A percentile compares a stretch with the other conserved stretches of the same genome.
Conservation (phyloP, 2,888 invertebrate species). For the Phytoseiulus persimilis region DNA sequence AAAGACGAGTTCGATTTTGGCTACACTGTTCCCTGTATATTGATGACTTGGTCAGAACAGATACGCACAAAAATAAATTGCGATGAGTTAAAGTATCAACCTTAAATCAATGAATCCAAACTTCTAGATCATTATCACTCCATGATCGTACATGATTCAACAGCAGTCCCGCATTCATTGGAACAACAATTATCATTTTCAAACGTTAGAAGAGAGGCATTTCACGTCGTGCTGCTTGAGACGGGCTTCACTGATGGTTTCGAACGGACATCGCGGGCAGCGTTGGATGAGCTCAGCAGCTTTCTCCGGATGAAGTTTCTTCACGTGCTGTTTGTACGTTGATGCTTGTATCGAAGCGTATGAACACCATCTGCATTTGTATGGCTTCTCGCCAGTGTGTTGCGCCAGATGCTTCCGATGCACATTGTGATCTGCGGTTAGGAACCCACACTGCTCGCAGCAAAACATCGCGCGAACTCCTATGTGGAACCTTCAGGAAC, state of each 20-base stretch:
- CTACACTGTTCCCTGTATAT: no score
- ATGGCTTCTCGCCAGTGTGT: slow-evolving; percentile 18
- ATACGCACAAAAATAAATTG: no score
- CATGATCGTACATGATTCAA: no score
- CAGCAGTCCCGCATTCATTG: no score
- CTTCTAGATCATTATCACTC: no score
- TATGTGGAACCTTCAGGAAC: neutral
- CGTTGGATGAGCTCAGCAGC: slow-evolving; percentile 10
- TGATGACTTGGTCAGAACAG: no score
- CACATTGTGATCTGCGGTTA: slow-evolving; percentile 14
- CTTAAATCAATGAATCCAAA: no score
- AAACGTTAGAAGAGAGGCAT: neutral
- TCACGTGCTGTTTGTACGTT: slow-evolving; percentile 23
- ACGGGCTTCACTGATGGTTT: slow-evolving; percentile 1
- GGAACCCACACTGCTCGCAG: slow-evolving; percentile 15
- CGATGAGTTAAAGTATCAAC: no score
- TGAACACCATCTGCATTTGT: slow-evolving; percentile 29
- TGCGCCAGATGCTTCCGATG: slow-evolving; percentile 13
- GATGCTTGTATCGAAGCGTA: slow-evolving; percentile 22
- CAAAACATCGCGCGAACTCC: neutral
- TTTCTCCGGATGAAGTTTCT: slow-evolving; percentile 10
- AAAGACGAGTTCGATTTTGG: no score
- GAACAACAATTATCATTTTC: neutral
- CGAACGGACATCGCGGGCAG: slow-evolving; percentile 15
- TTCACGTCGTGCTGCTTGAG: slow-evolving; percentile 26